Base-by-base conservation (phyloP, 64 coral and sea anemone species). In the Porites lutea region DNA sequence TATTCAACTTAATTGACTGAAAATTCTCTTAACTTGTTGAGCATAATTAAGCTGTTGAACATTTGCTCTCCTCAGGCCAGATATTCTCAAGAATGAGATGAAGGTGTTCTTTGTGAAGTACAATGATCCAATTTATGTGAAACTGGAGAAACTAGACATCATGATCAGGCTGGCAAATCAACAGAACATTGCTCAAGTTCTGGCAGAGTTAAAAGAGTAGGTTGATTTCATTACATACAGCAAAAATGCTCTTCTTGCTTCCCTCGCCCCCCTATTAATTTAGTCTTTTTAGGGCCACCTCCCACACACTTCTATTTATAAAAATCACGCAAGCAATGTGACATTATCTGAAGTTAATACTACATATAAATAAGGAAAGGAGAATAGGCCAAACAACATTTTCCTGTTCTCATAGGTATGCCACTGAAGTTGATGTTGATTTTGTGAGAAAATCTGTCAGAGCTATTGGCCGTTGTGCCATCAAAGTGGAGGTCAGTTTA, bases 31-130 rank as follows among this genome's bases (percentile, higher is more conserved):
- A 37, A 37, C 27, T 9, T 11, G 55, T 16, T 7, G 48, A 19
- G 50, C 13, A 19, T 50, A 22, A 12, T 90, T 48, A 62, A 1
- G 18, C 57, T 7, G 44, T 15, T 82, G 10, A n/a, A 43, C 48
- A 2, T 93, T 85, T 49, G 48, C 13, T 60, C 65, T 87, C 19
- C 83, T 5, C 13, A 99, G 97, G 48, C 68, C 94, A 72, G 97
- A 99, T 27, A 99, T 99, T 76, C 84, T 99, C 21, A 96, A 93
- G 83, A 99, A 94, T 94, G 97, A 99, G 83, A 99, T 99, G 97
- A 99, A 99, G 94, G 97, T 99, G 16, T 99, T 99, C 88, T 99
- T 99, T 92, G 97, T 99, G 18, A 99, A 99, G 83, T 99, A 99
- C 78, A 99, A 99, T 92, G 97, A 99, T 51, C 97, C 97, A 48